Evolutionary conservation across 2,797 vertebrate species (phyloP), one percentile per base, ranked within the genome.

Genomic region (Huso huso): DNA sequence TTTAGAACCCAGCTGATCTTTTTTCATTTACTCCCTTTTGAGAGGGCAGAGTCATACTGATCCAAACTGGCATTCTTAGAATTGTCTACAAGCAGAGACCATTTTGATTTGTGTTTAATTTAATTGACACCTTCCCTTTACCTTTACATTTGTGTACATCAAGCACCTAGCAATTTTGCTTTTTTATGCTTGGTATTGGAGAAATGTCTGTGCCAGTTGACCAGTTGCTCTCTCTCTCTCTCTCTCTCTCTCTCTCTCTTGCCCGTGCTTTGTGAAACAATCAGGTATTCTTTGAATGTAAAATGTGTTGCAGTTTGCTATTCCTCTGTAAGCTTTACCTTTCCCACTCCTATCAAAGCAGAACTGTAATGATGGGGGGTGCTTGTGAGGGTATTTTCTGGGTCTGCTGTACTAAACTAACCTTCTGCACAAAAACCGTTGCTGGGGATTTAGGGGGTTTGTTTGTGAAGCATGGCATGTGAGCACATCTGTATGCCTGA

Each of bases 261-360:
- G 10, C 55, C 55, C 12, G 12, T 58, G 6, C 68, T 69, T 63
- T 62, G 62, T 66, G 63, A 74, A 75, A n/a, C 12, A 1, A 7
- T n/a, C 55, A 58, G 55, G 10, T 58, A 13, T 58, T 11, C 2
- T 58, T n/a, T 58, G 55, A 58, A 11, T 58, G 55, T 58, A 58
- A 58, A 58, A 11, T 37, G 1, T 58, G 55, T 58, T 11, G 55
- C 55, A n/a, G 80, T 77, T 78, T 86, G 72, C 76, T 73, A 74
- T 80, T 69, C 68, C 74, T 74, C 51, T 89, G 88, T 90, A 80
- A 87, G 86, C 88, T 89, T 89, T 87, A 89, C 87, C 85, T 89
- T 89, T 87, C 75, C 79, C 82, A 81, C 72, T 86, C 86, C 82
- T 83, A 80, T 79, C 75, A 81, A 82, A 87, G 84, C 83, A 82